Evolutionary conservation across 1,140 invertebrate species (phyloP), one percentile per base, ranked within the genome.

Genomic region (Bombus picipes): DNA sequence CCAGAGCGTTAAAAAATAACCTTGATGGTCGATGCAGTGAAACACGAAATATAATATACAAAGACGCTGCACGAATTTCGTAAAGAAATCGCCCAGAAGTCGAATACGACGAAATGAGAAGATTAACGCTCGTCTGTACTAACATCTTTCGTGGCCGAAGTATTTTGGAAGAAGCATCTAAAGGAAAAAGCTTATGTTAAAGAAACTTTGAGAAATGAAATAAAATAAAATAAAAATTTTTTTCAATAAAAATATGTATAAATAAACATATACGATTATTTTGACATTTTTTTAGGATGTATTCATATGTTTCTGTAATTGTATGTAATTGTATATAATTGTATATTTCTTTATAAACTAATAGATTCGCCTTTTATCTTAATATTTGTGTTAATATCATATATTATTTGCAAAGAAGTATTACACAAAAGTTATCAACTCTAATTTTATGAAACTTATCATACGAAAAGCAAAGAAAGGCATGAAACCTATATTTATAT

Each of bases 1-100:
- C 85, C 28, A 93, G 79, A 86, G 89, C 79, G 91, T 92, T 92
- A 13, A 12, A 66, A 74, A 86, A 62, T 0, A 34, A 39, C 25
- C 32, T 34, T 32, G 13, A 57, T 37, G 6, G 9, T 25, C 9
- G 15, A 12, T 3, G 59, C n/a, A 10, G 25, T 3, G 22, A 70
- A 25, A 39, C 4, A 39, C 68, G 68, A 25, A 25, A 12, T 12
- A 25, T 12, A 70, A 70, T 25, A 9, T 39, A 70, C 3, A 70
- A 39, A 39, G 22, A 28, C 18, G 37, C 0, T 70, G 68, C 18
- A 34, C 66, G 10, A n/a, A 25, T 39, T 41, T 72, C n/a, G 5
- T 28, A 9, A 39, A 28, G 13, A 39, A 72, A 41, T 28, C 5
- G 37, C 6, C 25, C 25, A 72, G 1, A 15, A 72, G 37, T 28